Percentiles rank a stretch among this genome's conserved stretches.
Conservation (phyloP, 2,113 vertebrate species). For the Pica pica region DNA sequence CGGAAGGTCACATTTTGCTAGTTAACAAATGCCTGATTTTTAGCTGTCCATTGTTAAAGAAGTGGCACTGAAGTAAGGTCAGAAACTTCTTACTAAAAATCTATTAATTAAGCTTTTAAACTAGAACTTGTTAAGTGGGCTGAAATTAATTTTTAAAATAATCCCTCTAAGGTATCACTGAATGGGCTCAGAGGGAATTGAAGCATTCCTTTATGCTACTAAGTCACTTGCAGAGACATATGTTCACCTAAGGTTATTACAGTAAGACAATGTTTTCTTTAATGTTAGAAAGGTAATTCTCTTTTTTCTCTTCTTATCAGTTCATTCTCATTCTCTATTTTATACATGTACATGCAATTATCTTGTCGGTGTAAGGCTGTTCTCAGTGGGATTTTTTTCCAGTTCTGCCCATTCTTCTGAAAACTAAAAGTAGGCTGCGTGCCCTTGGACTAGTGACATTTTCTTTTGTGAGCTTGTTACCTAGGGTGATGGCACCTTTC, state of each 20-base stretch:
- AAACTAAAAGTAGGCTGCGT: neutral
- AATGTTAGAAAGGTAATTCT: neutral
- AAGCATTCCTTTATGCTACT: neutral
- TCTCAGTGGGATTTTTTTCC: neutral
- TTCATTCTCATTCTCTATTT: neutral
- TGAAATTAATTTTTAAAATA: neutral
- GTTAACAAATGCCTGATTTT: neutral
- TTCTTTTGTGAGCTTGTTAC: conserved; percentile 13
- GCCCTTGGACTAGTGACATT: neutral
- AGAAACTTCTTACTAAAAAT: neutral
- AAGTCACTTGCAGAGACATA: neutral
- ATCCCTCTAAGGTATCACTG: neutral
- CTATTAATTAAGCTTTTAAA: neutral
- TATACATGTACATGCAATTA: neutral
- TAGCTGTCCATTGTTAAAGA: neutral
- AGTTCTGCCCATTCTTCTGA: neutral
- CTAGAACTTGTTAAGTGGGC: neutral
- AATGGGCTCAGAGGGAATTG: neutral
- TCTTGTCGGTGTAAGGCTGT: neutral
- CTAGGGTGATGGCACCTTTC: conserved; percentile 31
- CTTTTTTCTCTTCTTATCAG: neutral
- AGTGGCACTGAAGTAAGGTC: neutral
- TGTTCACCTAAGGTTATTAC: neutral
- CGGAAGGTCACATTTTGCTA: neutral
- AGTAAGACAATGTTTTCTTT: neutral